Evolutionary conservation across 2,888 invertebrate species (phyloP), one percentile per base, ranked within the genome.

Genomic region (Entomobrya multifasciata): DNA sequence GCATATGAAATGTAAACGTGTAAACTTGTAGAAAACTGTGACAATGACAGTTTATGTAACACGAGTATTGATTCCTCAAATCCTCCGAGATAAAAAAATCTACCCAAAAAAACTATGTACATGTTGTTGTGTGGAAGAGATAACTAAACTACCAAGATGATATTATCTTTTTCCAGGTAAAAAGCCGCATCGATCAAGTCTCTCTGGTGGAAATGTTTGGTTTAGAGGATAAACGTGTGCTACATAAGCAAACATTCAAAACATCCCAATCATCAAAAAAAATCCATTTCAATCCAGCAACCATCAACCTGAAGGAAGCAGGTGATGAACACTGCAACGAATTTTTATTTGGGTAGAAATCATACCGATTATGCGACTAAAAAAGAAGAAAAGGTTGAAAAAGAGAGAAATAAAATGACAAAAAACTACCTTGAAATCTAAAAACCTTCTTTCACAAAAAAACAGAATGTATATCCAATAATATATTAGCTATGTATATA

Each of bases 311-410:
- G 87, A 87, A 79, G 80, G 86, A 87, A 90, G 90, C 90, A 90
- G 90, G 90, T 90, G 90, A 90, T 89, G 90, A 90, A 89, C 87
- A 89, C 88, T 89, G 88, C 88, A 90, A 90, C 90, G 89, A 90
- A 90, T 90, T 90, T 90, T 89, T 90, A 89, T 90, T 90, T 90
- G 89, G 89, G 89, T 89, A 89, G 88, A 90, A 90, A 90, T 90
- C 90, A 90, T 88, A 83, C 86, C 88, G 88, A 90, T 90, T 88
- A 90, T 85, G 83, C 82, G 89, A 84, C 87, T 83, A 88, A 89
- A 89, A n/a, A 83, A 81, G 86, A 74, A 67, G 57, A 74, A 55
- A 36, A 36, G 36, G 36, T 8, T 6, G n/a, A 4, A 36, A 36
- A 36, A 36, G 36, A 36, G 36, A 36, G 36, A 36, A 36, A 36